Conservation (phyloP, 2,113 vertebrate genomes). For the Oryzias celebensis region DNA sequence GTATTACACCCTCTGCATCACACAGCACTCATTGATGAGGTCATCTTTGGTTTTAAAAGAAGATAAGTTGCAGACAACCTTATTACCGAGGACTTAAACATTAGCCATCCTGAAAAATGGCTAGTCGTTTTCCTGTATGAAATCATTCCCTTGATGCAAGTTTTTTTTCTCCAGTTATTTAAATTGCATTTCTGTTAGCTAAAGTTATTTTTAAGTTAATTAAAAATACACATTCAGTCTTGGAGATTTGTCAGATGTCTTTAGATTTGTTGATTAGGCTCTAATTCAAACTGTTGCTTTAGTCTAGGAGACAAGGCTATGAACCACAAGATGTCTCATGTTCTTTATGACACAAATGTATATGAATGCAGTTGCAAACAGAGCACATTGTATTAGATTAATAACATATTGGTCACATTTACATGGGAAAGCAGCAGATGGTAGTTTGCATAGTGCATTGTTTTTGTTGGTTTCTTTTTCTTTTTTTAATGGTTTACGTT, state of each 20-base stretch:
- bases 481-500: too few relatives aligned
- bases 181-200: too few relatives aligned
- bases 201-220: too few relatives aligned
- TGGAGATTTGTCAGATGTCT: slow-evolving; percentile 11
- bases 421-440: too few relatives aligned
- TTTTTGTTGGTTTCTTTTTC: too few relatives aligned
- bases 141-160: too few relatives aligned
- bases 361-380: background rate
- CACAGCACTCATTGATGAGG: slow-evolving; percentile 61
- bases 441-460: too few relatives aligned
- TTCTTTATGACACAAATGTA: slow-evolving; percentile 9
- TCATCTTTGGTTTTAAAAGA: slow-evolving; percentile 49
- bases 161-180: too few relatives aligned
- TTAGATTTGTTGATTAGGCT: slow-evolving; percentile 36
- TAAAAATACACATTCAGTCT: too few relatives aligned
- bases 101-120: slow-evolving; percentile 6
- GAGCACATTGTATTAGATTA: slow-evolving; percentile 6
- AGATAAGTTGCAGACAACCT: slow-evolving; percentile 23
- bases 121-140: slow-evolving; percentile 1
- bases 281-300: slow-evolving; percentile 13
- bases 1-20: slow-evolving; percentile 51
- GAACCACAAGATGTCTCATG: slow-evolving; percentile 23
- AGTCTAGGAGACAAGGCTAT: slow-evolving; percentile 27
- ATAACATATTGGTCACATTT: slow-evolving; percentile 2
- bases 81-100: background rate